Percentiles rank a stretch among this genome's conserved stretches.
phyloP scores from a whole-genome alignment of 2,888 invertebrate genomes.

The Cactoblastis cactorum region DNA sequence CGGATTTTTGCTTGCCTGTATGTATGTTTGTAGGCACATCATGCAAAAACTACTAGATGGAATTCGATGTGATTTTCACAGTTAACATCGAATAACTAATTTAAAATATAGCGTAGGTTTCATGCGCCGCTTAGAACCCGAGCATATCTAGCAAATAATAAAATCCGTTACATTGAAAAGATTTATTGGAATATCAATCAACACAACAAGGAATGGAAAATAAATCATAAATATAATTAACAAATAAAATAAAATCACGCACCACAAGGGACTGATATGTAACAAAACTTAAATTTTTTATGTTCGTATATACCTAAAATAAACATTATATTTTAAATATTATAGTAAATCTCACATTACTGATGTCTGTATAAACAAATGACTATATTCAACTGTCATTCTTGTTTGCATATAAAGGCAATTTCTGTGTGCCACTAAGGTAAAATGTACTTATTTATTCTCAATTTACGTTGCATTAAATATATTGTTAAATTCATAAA shows the following conservation, averaged over 20 bases:
- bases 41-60: no score
- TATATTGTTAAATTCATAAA: no score
- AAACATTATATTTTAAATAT: neutral
- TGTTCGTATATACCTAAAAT: no score
- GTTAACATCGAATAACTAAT: no score
- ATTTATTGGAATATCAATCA: constrained; percentile 17
- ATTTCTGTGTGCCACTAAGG: neutral
- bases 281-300: constrained; percentile 17
- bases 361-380: neutral
- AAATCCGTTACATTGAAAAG: constrained; percentile 16
- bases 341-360: neutral
- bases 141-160: constrained; percentile 15
- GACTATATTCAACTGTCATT: neutral
- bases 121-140: no score
- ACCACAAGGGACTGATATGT: constrained; percentile 19
- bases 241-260: constrained; percentile 14
- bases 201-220: constrained; percentile 22
- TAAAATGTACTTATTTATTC: no score
- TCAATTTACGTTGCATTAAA: no score
- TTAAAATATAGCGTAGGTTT: no score
- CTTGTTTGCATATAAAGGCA: neutral
- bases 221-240: constrained; percentile 15
- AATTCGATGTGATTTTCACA: no score
- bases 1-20: no score
- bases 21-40: no score